Evolutionary conservation across 35 echinoderm and acorn worm species (phyloP).

Genomic region (Lytechinus variegatus): DNA sequence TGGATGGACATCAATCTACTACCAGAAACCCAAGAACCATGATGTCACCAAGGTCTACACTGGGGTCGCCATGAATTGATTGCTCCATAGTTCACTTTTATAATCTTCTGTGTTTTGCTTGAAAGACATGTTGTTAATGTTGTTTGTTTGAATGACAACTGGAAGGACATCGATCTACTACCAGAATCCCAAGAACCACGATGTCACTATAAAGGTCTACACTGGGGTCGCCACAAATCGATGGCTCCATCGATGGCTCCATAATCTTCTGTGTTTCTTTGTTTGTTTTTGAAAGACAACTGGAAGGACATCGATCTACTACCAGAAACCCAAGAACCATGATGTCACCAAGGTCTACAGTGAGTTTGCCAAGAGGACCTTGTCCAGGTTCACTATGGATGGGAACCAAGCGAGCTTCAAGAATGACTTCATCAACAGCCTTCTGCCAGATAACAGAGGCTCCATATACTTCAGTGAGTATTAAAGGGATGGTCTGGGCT

Average conservation of each 20-base stretch:
- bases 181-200: conserved; percentile 54
- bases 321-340: conserved; percentile 59
- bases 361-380: conserved; percentile 51
- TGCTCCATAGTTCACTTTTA: too few species aligned
- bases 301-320: conserved; percentile 72
- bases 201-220: conserved; percentile 41
- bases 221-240: conserved; percentile 31
- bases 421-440: neutral
- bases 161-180: conserved; percentile 75
- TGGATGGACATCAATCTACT: too few species aligned
- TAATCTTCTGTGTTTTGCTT: too few species aligned
- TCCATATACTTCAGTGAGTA: conserved; percentile 47
- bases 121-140: too few species aligned
- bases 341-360: conserved; percentile 53
- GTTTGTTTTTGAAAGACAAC: neutral
- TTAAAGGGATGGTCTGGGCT: too few species aligned
- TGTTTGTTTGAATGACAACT: too few species aligned
- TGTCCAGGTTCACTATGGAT: conserved; percentile 50
- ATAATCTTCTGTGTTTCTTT: too few species aligned
- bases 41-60: too few species aligned
- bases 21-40: too few species aligned
- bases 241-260: too few species aligned
- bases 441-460: conserved; percentile 37
- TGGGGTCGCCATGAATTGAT: too few species aligned
- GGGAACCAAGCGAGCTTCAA: neutral